Evolutionary conservation across 2,797 vertebrate genomes (phyloP).

Genomic region (Pristis pectinata): DNA sequence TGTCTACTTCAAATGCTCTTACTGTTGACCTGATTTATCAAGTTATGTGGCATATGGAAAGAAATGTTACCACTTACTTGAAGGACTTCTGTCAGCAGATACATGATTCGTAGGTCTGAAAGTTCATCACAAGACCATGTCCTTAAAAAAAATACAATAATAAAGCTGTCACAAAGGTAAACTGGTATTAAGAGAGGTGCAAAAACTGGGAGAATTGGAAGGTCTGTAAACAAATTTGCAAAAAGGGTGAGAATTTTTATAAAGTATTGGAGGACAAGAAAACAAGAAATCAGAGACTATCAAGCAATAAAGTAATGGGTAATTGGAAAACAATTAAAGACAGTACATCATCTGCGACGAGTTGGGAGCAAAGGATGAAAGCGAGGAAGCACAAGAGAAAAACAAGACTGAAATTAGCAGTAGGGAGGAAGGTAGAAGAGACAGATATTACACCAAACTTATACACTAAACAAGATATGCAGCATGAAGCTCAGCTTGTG

Average conservation of each 20-base stretch:
- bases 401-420: not conserved
- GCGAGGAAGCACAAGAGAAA: not conserved
- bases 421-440: not conserved
- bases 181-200: not conserved
- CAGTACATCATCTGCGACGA: not conserved
- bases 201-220: not conserved
- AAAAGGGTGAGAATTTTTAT: not conserved
- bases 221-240: not conserved
- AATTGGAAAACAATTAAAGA: not conserved
- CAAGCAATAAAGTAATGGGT: not conserved
- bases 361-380: not conserved
- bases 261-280: not conserved
- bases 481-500: not conserved
- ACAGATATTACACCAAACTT: not conserved
- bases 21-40: not conserved
- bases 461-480: not conserved
- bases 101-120: slow-evolving; percentile 5
- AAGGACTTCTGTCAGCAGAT: not conserved
- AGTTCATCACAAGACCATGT: not conserved
- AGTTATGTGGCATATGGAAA: not conserved
- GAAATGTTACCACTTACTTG: not conserved
- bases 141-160: slow-evolving; percentile 21
- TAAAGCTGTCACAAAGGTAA: not conserved
- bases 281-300: not conserved
- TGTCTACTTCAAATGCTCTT: too few relatives aligned